Evolutionary conservation across 2,888 invertebrate species (phyloP).

Genomic region (Microctonus brassicae): DNA sequence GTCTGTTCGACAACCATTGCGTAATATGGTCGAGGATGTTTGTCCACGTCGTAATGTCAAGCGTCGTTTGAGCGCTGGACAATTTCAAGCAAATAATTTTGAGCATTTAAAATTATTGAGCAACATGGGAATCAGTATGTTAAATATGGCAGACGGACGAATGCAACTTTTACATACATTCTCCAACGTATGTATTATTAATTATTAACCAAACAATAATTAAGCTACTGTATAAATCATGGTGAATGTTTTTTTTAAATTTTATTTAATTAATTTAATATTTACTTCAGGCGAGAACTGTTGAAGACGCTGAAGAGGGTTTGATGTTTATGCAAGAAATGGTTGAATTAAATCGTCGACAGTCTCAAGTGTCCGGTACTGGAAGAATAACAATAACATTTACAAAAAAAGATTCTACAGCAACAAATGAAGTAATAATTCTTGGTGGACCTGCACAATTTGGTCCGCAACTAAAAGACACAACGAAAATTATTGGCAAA

Average conservation of each 20-base stretch:
- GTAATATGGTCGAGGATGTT: conserved; percentile 86
- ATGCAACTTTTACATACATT: conserved; percentile 93
- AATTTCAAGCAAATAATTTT: conserved; percentile 85
- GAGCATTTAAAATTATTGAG: conserved; percentile 89
- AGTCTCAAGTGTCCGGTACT: conserved; percentile 74
- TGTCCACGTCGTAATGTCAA: conserved; percentile 78
- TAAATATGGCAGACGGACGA: conserved; percentile 89
- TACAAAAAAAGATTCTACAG: conserved; percentile 65
- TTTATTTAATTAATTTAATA: too few relatives aligned
- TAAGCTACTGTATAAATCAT: too few relatives aligned
- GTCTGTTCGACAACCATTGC: conserved; percentile 85
- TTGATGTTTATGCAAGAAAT: conserved; percentile 97
- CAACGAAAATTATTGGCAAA: conserved; percentile 77
- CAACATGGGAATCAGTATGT: conserved; percentile 95
- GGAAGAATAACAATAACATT: conserved; percentile 73
- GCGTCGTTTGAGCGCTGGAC: conserved; percentile 77
- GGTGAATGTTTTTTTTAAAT: too few relatives aligned
- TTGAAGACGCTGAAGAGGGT: conserved; percentile 92
- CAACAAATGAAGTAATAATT: conserved; percentile 68
- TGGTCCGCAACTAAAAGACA: conserved; percentile 80
- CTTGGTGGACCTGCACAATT: conserved; percentile 93
- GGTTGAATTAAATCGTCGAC: conserved; percentile 87
- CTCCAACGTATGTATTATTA: conserved; percentile 78
- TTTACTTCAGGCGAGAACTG: conserved; percentile 80
- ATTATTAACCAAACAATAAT: too few relatives aligned